Percentiles rank a stretch among this genome's conserved stretches.
These are phyloP conservation scores for Leptinotarsa defecta DNA, from an alignment of 1,140 invertebrate species.

Conservation along the genomic window DNA sequence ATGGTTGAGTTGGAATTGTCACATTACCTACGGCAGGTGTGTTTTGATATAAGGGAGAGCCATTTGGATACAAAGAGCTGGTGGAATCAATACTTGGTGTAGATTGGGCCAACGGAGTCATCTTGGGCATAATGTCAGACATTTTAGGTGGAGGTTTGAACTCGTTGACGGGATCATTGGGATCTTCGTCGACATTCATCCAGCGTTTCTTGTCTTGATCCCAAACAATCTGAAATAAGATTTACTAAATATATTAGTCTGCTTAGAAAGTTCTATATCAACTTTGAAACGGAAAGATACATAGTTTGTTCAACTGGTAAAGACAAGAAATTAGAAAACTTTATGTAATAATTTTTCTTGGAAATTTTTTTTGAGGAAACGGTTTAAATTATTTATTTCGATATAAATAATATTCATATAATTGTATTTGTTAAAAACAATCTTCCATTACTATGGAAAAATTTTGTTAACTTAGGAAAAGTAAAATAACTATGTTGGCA, in stretches of 20 bases:
- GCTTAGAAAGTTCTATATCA: too few species aligned
- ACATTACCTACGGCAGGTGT: slow-evolving; percentile 20
- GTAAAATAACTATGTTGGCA: too few species aligned
- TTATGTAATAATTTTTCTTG: too few species aligned
- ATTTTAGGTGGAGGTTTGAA: slow-evolving; percentile 79
- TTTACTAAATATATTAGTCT: neutral
- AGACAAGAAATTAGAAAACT: too few species aligned
- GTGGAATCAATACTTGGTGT: slow-evolving; percentile 24
- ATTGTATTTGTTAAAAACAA: too few species aligned
- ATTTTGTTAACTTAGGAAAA: neutral
- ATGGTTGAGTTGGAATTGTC: slow-evolving; percentile 13
- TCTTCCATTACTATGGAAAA: too few species aligned
- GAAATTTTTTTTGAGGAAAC: too few species aligned
- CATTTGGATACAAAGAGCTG: neutral
- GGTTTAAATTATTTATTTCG: too few species aligned
- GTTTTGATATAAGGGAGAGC: neutral
- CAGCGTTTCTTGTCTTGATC: slow-evolving; percentile 82
- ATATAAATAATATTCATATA: too few species aligned
- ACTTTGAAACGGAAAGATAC: too few species aligned
- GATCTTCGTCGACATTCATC: slow-evolving; percentile 80
- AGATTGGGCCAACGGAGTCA: slow-evolving; percentile 17
- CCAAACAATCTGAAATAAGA: slow-evolving; percentile 82
- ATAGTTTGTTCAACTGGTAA: too few species aligned
- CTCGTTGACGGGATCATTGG: slow-evolving; percentile 62
- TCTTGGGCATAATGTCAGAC: slow-evolving; percentile 59